Evolutionary conservation across 1,140 invertebrate species (phyloP), one percentile per base, ranked within the genome.

Genomic region (Zaprionus ornatus): DNA sequence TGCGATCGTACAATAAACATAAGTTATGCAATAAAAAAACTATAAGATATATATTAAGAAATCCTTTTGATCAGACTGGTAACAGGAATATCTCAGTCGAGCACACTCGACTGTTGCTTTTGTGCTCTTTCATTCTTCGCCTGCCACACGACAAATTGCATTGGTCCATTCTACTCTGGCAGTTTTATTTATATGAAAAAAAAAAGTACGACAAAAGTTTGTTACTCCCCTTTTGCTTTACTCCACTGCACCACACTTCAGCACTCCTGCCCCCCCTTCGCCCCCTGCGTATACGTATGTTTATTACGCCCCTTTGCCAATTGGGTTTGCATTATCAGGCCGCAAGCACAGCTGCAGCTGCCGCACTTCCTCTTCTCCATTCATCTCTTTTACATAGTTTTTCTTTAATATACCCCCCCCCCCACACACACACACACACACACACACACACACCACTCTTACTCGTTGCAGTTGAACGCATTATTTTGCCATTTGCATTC

Each of bases 401-500:
- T 40, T 32, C 27, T 56, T 21, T 15, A n/a, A 15, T 54, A 52
- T 68, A 2, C 15, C 60, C 27, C 21, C 42, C 19, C 48, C 35
- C 29, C 17, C 54, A 27, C 1, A 5, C 0, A 9, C 9, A n/a
- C n/a, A n/a, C n/a, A n/a, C n/a, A n/a, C 9, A 32, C 29, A 32
- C 29, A 2, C 29, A 7, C 40, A 64, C 62, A 45, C 56, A 19
- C 50, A 19, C 4, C 37, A 15, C 37, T 40, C 15, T 40, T n/a
- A 6, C 15, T 40, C 37, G 37, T 40, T 40, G 37, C 37, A n/a
- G 37, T 27, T 55, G 50, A 61, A 69, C 65, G 59, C 57, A 74
- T 71, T 64, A 59, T 70, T 75, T 54, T 63, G 52, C 50, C 73
- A 75, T 75, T 75, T 61, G 66, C 42, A 57, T 69, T 72, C 45